Base-by-base conservation (phyloP, 2,888 invertebrate species). In the Habrosyne pyritoides region DNA sequence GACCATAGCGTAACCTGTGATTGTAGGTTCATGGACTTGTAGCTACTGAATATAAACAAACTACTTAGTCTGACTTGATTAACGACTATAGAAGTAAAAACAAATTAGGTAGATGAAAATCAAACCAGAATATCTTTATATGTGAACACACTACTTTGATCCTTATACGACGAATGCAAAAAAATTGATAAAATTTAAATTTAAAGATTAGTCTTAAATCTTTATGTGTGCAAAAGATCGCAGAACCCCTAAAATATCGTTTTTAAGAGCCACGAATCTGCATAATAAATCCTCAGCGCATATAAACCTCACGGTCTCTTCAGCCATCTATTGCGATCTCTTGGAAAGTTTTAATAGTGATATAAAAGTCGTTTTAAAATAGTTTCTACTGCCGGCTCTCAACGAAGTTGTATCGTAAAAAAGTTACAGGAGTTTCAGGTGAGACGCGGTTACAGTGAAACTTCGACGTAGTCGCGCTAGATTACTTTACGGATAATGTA, bases 351-450 rank as follows among this genome's bases (percentile, higher is more conserved):
- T 81, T 83, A 79, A 81, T 81, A 75, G 80, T 75, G 74, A 77
- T 80, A 83, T 85, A 83, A 84, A 84, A 86, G 77, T 81, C 68
- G 78, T 79, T 86, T 81, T 77, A 83, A 84, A 87, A 84, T 83
- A 83, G 84, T 83, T 81, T 57, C 63, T 61, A 54, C 61, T 47
- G 54, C 62, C 70, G 60, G 67, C 64, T 65, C 63, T 61, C 57
- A 59, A 50, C 57, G 54, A 75, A 80, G 73, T 80, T 77, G 71
- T 71, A 76, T 76, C 80, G 77, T 82, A 79, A 80, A 83, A 73
- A 80, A 78, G 76, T 81, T 81, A 73, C 70, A 74, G 72, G 73
- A 69, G 65, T 59, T 61, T 66, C 59, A 67, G 42, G 42, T 42
- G 67, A 54, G 56, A 67, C 65, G 62, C 60, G 59, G 57, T 72